Evolutionary conservation across 2,113 vertebrate species (phyloP), one percentile per base, ranked within the genome.

Genomic region (Todiramphus chloris): DNA sequence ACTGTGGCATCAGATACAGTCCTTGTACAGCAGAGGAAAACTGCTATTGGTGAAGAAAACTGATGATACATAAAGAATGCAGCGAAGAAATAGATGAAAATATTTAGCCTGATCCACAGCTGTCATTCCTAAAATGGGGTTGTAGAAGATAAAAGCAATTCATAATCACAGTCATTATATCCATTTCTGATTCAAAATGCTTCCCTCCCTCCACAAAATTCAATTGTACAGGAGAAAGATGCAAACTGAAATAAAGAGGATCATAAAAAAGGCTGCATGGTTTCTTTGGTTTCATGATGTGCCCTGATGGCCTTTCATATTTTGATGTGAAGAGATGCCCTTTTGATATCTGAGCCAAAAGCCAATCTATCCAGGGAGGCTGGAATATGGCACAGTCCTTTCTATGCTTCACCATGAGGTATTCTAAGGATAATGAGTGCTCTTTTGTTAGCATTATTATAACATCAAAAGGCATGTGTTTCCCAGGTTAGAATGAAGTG

Each of bases 401-500:
- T 24, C 80, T 2, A 0, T 44, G 21, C 44, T 72, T 83, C 44
- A 20, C 24, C n/a, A 8, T 0, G 1, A 86, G 60, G 48, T 58
- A 23, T 89, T 50, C 80, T 68, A 66, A 58, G 77, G 51, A 69
- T 78, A 83, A 81, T 5, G 44, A 79, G 31, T 2, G 13, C 31
- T 79, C 35, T 91, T 41, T n/a, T 15, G n/a, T 43, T 82, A 33
- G 17, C 33, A 21, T n/a, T 69, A 6, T 37, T 53, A 10, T 4
- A 64, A 39, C 13, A 87, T 73, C n/a, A 77, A 59, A 51, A 83
- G 13, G 24, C 11, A 60, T 41, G 18, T 16, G 39, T 37, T 89
- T 90, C 63, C 90, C 53, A 87, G 89, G 63, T 16, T 83, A 59
- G 62, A 90, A 59, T 24, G 39, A 82, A 77, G 94, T 24, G 31